Evolutionary conservation across 2,797 vertebrate genomes (phyloP).

Genomic region (Molothrus aeneus): DNA sequence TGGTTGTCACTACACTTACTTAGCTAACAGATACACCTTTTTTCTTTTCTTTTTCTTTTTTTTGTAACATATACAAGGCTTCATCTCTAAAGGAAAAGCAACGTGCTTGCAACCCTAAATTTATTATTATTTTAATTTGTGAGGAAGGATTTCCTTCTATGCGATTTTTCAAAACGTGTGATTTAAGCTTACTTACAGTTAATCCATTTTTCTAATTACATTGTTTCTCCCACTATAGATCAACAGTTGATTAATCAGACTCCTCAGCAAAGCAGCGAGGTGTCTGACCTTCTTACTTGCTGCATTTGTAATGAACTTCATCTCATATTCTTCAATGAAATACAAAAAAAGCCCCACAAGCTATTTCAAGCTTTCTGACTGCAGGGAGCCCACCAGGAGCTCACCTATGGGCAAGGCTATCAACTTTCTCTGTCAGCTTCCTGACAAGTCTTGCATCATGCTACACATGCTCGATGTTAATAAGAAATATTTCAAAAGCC

Average conservation of each 20-base stretch:
- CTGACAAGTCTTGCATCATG: neutral
- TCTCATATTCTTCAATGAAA: neutral
- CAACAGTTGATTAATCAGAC: constrained; percentile 53
- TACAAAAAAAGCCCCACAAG: neutral
- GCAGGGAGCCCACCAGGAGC: neutral
- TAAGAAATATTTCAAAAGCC: neutral
- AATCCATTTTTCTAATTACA: constrained; percentile 58
- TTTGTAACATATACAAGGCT: neutral
- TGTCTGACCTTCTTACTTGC: constrained; percentile 12
- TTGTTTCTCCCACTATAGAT: constrained; percentile 34
- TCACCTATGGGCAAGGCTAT: neutral
- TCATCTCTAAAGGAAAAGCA: neutral
- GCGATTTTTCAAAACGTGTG: neutral
- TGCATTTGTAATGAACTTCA: constrained; percentile 1
- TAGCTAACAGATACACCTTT: neutral
- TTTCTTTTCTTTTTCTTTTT: too few relatives aligned
- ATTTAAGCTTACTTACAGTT: constrained; percentile 25
- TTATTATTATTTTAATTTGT: neutral
- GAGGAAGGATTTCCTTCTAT: neutral
- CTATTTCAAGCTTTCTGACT: neutral
- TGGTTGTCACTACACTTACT: neutral
- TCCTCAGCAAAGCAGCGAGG: constrained; percentile 4
- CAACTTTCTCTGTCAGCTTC: neutral
- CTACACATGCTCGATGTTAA: neutral
- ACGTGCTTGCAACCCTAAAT: neutral